Conservation (phyloP, 2,888 invertebrate genomes). For the Balanococcus diminutus region DNA sequence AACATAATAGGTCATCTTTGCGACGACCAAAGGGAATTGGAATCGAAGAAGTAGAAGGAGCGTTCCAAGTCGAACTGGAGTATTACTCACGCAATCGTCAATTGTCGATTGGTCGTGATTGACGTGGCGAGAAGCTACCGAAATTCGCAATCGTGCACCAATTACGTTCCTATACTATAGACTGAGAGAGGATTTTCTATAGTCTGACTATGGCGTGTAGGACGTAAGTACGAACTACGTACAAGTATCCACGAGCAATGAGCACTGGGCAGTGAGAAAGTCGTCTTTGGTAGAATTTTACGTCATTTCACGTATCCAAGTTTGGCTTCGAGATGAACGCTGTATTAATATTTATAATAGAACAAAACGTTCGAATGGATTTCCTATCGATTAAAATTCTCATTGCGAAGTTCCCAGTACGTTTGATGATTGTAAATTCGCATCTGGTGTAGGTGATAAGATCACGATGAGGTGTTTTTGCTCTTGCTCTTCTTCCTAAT, state of each 20-base stretch:
- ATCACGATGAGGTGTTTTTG: background rate
- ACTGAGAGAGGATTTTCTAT: background rate
- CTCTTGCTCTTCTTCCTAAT: background rate
- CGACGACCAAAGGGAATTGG: background rate
- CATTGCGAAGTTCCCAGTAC: background rate
- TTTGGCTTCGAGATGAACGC: background rate
- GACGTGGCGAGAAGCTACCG: slow-evolving; percentile 23
- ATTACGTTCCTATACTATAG: background rate
- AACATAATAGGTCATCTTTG: slow-evolving; percentile 36
- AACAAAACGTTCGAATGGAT: background rate
- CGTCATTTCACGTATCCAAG: slow-evolving; percentile 16
- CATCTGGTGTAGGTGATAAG: background rate
- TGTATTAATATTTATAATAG: slow-evolving; percentile 25
- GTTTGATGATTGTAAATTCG: background rate
- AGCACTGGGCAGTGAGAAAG: background rate
- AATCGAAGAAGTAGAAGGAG: background rate
- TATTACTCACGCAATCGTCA: background rate
- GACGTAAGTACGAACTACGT: no score
- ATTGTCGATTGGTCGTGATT: slow-evolving; percentile 13
- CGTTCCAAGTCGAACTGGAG: background rate
- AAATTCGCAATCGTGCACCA: slow-evolving; percentile 22
- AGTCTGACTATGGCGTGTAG: background rate
- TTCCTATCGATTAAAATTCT: slow-evolving; percentile 38
- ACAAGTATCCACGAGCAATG: no score
- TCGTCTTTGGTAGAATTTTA: background rate